phyloP scores from a whole-genome alignment of 2,797 vertebrate species.

The Acanthornis magna region DNA sequence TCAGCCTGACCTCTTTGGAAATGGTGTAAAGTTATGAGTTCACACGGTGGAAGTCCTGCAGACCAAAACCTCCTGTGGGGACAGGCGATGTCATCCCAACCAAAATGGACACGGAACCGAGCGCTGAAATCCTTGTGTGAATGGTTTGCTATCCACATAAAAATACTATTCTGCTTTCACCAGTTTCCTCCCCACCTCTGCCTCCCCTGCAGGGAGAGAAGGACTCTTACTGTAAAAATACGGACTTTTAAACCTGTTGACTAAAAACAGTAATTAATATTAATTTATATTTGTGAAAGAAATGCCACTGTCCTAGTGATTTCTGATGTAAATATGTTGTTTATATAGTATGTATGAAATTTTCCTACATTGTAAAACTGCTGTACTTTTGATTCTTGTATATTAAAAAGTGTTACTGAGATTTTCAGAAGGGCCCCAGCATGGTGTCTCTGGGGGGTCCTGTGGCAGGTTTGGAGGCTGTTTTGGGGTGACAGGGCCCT shows the following conservation, averaged over 20 bases:
- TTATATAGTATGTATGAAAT: slow-evolving; percentile 99
- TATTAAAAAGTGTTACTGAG: slow-evolving; percentile 76
- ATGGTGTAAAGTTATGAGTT: not conserved
- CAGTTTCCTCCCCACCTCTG: slow-evolving; percentile 30
- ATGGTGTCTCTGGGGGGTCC: not conserved
- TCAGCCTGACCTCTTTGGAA: not conserved
- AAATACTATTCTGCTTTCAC: slow-evolving; percentile 63
- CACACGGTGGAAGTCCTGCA: slow-evolving; percentile 8
- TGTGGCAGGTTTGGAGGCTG: not conserved
- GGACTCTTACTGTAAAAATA: slow-evolving; percentile 73
- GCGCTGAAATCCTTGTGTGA: not conserved
- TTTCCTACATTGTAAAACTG: slow-evolving; percentile 93
- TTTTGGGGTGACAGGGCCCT: not conserved
- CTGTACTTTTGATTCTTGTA: slow-evolving; percentile 81
- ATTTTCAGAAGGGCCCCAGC: slow-evolving; percentile 60
- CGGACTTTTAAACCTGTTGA: slow-evolving; percentile 79
- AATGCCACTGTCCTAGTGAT: slow-evolving; percentile 90
- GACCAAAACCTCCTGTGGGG: slow-evolving; percentile 40
- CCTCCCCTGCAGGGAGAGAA: slow-evolving; percentile 46
- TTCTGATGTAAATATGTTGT: slow-evolving; percentile 97
- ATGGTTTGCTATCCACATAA: slow-evolving; percentile 34
- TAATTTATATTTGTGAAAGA: slow-evolving; percentile 98
- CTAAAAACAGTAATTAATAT: slow-evolving; percentile 81
- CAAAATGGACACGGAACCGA: not conserved
- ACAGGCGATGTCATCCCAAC: not conserved